phyloP scores from a whole-genome alignment of 2,113 vertebrate genomes.

The Callaeas wilsoni region DNA sequence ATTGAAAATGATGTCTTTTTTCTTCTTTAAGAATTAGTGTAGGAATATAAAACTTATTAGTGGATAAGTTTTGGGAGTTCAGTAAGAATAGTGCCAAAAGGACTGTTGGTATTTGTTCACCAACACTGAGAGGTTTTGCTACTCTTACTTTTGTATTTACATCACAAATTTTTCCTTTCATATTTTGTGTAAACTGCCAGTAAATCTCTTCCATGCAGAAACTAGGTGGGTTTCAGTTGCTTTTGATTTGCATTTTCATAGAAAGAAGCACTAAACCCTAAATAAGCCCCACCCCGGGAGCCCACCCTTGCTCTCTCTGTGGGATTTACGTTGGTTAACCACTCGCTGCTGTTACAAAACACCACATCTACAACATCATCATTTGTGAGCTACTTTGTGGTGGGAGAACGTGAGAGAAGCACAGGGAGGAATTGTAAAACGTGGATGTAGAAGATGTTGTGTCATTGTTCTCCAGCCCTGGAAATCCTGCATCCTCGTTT shows the following conservation, averaged over 20 bases:
- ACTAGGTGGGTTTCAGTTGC: constrained; percentile 60
- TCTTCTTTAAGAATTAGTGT: not conserved
- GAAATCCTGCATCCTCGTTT: not conserved
- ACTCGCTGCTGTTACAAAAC: constrained; percentile 50
- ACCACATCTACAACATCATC: constrained; percentile 50
- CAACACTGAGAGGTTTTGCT: not conserved
- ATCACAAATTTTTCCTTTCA: not conserved
- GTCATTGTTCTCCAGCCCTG: not conserved
- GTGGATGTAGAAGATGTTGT: not conserved
- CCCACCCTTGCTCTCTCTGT: constrained; percentile 74
- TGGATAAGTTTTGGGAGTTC: not conserved
- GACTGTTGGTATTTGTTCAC: not conserved
- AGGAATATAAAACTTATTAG: not conserved
- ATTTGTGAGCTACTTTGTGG: constrained; percentile 50
- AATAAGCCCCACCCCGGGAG: not conserved
- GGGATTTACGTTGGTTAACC: constrained; percentile 75
- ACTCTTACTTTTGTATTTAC: not conserved
- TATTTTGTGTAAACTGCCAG: constrained; percentile 29
- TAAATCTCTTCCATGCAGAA: not conserved
- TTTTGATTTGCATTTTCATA: constrained; percentile 56
- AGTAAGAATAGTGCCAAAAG: not conserved
- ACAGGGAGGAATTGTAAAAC: constrained; percentile 17
- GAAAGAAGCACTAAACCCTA: constrained; percentile 38
- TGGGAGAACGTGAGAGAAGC: constrained; percentile 31
- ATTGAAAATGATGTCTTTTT: not conserved